Evolutionary conservation across 1,140 invertebrate species (phyloP).

Genomic region (Bombus soroeensis): DNA sequence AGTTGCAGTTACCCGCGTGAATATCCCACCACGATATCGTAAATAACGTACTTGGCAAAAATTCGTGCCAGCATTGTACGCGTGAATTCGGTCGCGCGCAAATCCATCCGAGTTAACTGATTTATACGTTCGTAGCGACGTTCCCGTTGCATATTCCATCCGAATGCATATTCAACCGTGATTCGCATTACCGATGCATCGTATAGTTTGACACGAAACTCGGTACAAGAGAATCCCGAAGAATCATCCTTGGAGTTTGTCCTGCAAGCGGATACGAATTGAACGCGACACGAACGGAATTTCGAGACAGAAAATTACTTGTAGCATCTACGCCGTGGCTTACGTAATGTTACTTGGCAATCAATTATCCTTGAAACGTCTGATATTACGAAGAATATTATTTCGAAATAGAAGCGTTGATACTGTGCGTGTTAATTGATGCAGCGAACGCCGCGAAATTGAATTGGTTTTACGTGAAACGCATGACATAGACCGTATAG

Average conservation of each 20-base stretch:
- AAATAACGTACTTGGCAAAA: conserved; percentile 30
- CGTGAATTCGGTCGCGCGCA: not conserved
- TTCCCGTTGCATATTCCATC: conserved; percentile 33
- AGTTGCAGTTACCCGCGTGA: not conserved
- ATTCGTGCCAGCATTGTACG: not conserved
- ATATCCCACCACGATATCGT: not conserved
- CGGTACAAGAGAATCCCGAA: not conserved
- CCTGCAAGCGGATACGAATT: not conserved
- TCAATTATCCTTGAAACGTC: conserved; percentile 30
- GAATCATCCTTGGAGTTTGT: not conserved
- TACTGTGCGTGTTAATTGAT: conserved; percentile 27
- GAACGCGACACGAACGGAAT: not conserved
- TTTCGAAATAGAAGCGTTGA: conserved; percentile 2
- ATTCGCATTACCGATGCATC: not conserved
- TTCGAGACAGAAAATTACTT: not conserved
- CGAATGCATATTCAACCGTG: conserved; percentile 37
- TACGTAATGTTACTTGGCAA: not conserved
- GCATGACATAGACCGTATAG: no score
- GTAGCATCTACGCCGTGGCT: not conserved
- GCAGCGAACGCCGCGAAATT: conserved; percentile 2
- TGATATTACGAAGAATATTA: conserved; percentile 6
- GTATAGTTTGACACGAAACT: not conserved
- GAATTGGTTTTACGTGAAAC: not conserved
- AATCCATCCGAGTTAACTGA: not conserved
- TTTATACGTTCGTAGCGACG: conserved; percentile 17